Evolutionary conservation across 35 echinoderm and acorn worm species (phyloP), one percentile per base, ranked within the genome.

Genomic region (Chiridota heheva): DNA sequence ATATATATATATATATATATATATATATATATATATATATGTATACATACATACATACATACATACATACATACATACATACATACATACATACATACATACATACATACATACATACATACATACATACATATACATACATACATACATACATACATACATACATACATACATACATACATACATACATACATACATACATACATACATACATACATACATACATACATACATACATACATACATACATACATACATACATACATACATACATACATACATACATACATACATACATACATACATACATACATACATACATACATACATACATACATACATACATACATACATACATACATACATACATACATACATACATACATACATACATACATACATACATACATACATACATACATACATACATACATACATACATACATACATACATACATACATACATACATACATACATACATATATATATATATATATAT

Each of bases 21-120:
- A 51, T 51, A 51, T 51, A 51, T 22, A 51, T 51, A 51, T 51
- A 12, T 51, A 51, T 51, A 51, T 51, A 51, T 51, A 51, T 51
- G 47, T 51, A 51, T 51, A 22, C 22, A 51, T 51, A 51, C 22
- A 51, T 51, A 51, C 22, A 51, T 51, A 22, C 22, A 51, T 51
- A 22, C 22, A 51, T 51, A 51, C 22, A 51, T 51, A 51, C 22
- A 51, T 51, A 22, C 22, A 51, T 51, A 51, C 22, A 51, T 51
- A 51, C 22, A 51, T 51, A 51, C 22, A 51, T 51, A 22, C 22
- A 22, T 51, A 51, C 22, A 51, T 51, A 51, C 22, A 51, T 51
- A 22, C 22, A 22, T 51, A 51, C 22, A 51, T 51, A 22, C 22
- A 51, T 51, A 22, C 22, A 22, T 51, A 22, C 22, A 51, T 51